Evolutionary conservation across 2,797 vertebrate genomes (phyloP), one percentile per base, ranked within the genome.

Genomic region (Allobates femoralis): DNA sequence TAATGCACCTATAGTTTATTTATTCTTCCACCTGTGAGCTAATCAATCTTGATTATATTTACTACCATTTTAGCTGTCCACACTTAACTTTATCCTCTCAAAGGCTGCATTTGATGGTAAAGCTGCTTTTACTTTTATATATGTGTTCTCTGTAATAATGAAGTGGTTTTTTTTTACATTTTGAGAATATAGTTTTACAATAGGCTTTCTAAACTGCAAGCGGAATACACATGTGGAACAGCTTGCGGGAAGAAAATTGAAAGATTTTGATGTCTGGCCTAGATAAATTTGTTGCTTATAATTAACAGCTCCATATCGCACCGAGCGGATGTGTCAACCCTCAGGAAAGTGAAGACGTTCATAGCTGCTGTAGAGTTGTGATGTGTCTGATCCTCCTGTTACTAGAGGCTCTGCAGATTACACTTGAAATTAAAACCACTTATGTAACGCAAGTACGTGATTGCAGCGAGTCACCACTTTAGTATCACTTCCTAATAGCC

Each of bases 211-310:
- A 41, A 41, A 41, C 21, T 71, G 34, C 34, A 41, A 66, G 62
- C 28, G 15, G 28, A 66, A 74, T 74, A 74, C 21, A 50, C 23
- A 46, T 26, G 12, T 74, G 23, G 8, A 41, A 46, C 19, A 14
- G 34, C 69, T 41, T 73, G 69, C 8, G 1, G 69, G 37, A 41
- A 34, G 32, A 71, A n/a, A 8, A 11, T 23, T 23, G 67, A 15
- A 18, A 74, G 23, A 26, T 46, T 74, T 50, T 50, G 37, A 74
- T 74, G 37, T 50, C 14, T 74, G 69, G 46, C 69, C 69, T 74
- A 74, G 37, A 26, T 74, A 50, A 5, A 12, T 37, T 71, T 74
- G 23, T 26, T 74, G 69, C 41, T 46, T n/a, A 37, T 50, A 74
- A 74, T 74, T n/a, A 74, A 26, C 69, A 74, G 37, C 67, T 50